Evolutionary conservation across 1,140 invertebrate species (phyloP), one percentile per base, ranked within the genome.

Genomic region (Dendrolimus punctatus): DNA sequence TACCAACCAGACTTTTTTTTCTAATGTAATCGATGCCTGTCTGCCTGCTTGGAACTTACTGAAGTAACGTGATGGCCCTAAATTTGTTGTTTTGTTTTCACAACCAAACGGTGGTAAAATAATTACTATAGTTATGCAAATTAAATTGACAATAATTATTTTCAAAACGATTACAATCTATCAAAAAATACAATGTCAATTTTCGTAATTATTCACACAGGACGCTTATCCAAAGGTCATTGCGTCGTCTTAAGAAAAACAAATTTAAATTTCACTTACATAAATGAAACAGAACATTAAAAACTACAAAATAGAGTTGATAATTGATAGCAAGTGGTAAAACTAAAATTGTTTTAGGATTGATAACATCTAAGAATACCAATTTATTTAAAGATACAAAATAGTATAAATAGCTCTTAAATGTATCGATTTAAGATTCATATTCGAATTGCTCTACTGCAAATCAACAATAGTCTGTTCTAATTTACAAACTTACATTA

Each of bases 141-240:
- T 42, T 41, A 8, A 50, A 23, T 10, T 9, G 9, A 49, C 10
- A 36, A 39, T n/a, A 49, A 51, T 51, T 51, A 43, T 41, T 41
- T 41, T 51, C 23, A 23, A 2, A 23, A 3, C 23, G 23, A 23
- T 23, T 23, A 23, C 3, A 23, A 23, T 36, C 23, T 37, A 39
- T 39, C 40, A 46, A 53, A 39, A 38, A 39, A n/a, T 9, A 40
- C 43, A 40, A 46, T 53, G 51, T 46, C 51, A 46, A 53, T 46
- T 53, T 53, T 8, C 23, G 49, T 50, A 50, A 50, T 45, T 23
- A 23, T 23, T 23, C 23, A 43, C 36, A 5, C 40, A 39, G 40
- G 53, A 49, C 48, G 47, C 23, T 23, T 23, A 3, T n/a, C 44
- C 41, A 55, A 50, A 55, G 53, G 53, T 55, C 53, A 45, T 36